phyloP scores from a whole-genome alignment of 1,140 invertebrate genomes.

The Drosophila hydei region DNA sequence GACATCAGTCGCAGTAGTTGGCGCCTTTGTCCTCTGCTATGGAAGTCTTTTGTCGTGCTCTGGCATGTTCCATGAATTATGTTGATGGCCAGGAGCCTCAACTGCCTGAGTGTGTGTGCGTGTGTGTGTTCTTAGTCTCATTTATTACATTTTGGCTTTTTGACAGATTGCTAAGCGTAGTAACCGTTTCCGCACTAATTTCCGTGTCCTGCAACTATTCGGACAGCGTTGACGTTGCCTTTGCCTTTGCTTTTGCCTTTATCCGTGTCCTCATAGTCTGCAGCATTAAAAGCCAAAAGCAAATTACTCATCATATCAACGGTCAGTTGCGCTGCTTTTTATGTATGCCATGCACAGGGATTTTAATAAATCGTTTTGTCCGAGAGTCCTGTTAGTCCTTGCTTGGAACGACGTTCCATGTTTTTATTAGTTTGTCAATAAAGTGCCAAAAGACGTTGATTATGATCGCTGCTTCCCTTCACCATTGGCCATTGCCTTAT shows the following conservation, averaged over 20 bases:
- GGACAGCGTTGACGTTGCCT: slow-evolving; percentile 17
- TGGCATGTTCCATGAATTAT: slow-evolving; percentile 77
- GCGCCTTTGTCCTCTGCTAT: slow-evolving; percentile 50
- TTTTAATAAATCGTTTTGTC: slow-evolving; percentile 79
- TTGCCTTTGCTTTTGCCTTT: slow-evolving; percentile 1
- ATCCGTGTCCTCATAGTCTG: slow-evolving; percentile 16
- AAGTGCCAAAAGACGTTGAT: slow-evolving; percentile 79
- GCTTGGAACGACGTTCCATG: too few species aligned
- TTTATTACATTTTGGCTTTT: slow-evolving; percentile 82
- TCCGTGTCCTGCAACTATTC: slow-evolving; percentile 76
- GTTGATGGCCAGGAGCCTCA: slow-evolving; percentile 46
- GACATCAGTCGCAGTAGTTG: slow-evolving; percentile 46
- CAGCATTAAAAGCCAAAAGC: slow-evolving; percentile 76
- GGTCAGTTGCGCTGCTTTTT: slow-evolving; percentile 67
- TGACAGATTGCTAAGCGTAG: slow-evolving; percentile 81
- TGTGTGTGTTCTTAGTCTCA: slow-evolving; percentile 46
- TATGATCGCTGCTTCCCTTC: slow-evolving; percentile 52
- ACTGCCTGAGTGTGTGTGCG: slow-evolving; percentile 3
- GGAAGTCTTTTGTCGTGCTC: slow-evolving; percentile 64
- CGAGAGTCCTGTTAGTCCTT: slow-evolving; percentile 11
- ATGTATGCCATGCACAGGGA: slow-evolving; percentile 67
- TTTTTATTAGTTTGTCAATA: slow-evolving; percentile 81
- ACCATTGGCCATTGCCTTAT: slow-evolving; percentile 30
- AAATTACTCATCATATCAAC: slow-evolving; percentile 81
- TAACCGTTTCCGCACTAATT: slow-evolving; percentile 80